Evolutionary conservation across 2,113 vertebrate species (phyloP).

Genomic region (Coptodon bakossiorum): DNA sequence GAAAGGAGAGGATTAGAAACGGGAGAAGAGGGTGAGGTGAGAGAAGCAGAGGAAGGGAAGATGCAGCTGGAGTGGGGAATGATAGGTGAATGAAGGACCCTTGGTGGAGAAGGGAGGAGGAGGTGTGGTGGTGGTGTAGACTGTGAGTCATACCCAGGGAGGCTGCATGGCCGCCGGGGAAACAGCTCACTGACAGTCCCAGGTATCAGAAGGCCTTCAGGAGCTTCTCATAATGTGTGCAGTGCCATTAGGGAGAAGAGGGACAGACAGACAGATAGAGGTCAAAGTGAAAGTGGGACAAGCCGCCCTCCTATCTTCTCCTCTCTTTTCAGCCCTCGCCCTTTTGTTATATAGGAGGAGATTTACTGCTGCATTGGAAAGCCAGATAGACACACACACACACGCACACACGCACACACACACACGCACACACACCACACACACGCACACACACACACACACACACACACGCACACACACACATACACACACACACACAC

Average conservation of each 20-base stretch:
- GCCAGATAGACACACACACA: background rate
- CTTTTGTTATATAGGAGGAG: background rate
- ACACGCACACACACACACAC: background rate
- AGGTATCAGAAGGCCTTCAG: constrained; percentile 32
- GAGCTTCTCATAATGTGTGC: constrained; percentile 21
- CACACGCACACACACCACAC: background rate
- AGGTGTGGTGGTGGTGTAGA: background rate
- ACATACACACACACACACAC: background rate
- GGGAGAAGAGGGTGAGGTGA: background rate
- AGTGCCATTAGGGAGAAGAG: background rate
- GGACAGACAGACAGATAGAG: constrained; percentile 21
- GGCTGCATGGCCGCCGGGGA: constrained; percentile 16
- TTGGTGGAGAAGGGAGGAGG: background rate
- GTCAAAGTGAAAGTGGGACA: constrained; percentile 39
- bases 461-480: background rate
- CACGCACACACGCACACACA: background rate
- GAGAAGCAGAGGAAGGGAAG: background rate
- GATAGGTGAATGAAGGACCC: background rate
- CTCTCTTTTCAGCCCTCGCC: background rate
- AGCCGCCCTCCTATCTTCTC: background rate
- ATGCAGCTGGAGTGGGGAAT: background rate
- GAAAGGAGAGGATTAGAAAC: background rate
- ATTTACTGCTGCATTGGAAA: background rate
- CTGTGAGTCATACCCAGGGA: constrained; percentile 44
- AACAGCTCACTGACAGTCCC: constrained; percentile 37